A percentile compares a stretch with the other conserved stretches of the same genome.
These are phyloP conservation scores for Dichetophora obliterata DNA, from an alignment of 2,888 invertebrate genomes.

Conservation along the genomic window DNA sequence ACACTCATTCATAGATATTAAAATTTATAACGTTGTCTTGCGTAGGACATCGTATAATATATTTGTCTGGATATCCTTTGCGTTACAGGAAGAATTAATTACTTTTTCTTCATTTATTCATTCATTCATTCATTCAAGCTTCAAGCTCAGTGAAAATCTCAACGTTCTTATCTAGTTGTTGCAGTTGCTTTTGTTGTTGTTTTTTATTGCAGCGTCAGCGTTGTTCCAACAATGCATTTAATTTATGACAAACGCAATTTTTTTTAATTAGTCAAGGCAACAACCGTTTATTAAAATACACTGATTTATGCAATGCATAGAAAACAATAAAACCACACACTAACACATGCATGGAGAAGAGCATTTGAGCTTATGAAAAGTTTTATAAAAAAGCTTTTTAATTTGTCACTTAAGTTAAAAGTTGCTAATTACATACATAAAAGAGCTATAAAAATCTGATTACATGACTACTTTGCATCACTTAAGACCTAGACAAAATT, in stretches of 20 bases:
- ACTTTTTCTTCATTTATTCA: slow-evolving; percentile 25
- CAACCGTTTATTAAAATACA: neutral
- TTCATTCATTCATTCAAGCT: neutral
- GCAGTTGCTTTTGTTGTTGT: neutral
- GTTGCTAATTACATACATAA: too few relatives aligned
- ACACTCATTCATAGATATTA: neutral
- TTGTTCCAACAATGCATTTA: neutral
- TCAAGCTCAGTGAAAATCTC: neutral
- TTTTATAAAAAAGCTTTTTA: too few relatives aligned
- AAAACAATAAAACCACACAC: too few relatives aligned
- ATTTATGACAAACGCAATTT: slow-evolving; percentile 2
- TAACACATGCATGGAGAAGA: too few relatives aligned
- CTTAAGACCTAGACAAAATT: too few relatives aligned
- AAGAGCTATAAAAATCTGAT: too few relatives aligned
- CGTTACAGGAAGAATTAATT: slow-evolving; percentile 21
- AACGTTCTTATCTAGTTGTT: neutral
- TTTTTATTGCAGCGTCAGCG: too few relatives aligned
- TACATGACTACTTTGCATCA: too few relatives aligned
- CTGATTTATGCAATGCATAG: too few relatives aligned
- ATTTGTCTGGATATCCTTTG: slow-evolving; percentile 28
- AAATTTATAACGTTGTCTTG: slow-evolving; percentile 9
- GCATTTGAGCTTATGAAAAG: too few relatives aligned
- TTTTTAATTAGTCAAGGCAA: neutral
- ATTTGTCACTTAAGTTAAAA: too few relatives aligned
- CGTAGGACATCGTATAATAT: slow-evolving; percentile 17